Evolutionary conservation across 2,888 invertebrate species (phyloP).

Genomic region (Alloplasta piceator): DNA sequence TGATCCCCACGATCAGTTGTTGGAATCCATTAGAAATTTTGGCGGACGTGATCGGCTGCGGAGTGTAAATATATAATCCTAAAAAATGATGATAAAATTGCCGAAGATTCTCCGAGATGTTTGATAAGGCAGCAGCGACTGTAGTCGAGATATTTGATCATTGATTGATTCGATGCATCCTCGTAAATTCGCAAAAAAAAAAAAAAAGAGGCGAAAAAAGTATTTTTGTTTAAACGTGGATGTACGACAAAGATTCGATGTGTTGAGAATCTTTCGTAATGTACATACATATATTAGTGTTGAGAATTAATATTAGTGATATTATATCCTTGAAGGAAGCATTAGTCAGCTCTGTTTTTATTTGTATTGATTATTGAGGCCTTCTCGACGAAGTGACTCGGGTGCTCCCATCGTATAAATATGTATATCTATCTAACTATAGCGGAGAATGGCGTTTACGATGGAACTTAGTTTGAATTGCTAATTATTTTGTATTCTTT

Average conservation of each 20-base stretch:
- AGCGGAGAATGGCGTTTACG: no score
- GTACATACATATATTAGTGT: conserved; percentile 57
- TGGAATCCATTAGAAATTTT: conserved; percentile 90
- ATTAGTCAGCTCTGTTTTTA: conserved; percentile 64
- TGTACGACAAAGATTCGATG: not conserved
- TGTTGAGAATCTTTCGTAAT: conserved; percentile 32
- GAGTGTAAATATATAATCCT: conserved; percentile 74
- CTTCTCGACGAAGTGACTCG: conserved; percentile 40
- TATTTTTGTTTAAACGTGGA: conserved; percentile 11
- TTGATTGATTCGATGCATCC: conserved; percentile 38
- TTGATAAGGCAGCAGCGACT: no score
- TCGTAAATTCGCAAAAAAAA: not conserved
- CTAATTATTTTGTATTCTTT: no score
- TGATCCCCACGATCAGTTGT: conserved; percentile 88
- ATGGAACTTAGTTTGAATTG: no score
- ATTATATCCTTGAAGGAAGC: conserved; percentile 49
- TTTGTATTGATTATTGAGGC: conserved; percentile 52
- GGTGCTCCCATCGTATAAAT: conserved; percentile 59
- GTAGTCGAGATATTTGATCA: conserved; percentile 19
- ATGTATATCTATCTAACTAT: no score
- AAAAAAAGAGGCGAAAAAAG: not conserved
- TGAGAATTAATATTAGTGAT: conserved; percentile 41
- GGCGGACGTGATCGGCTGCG: conserved; percentile 82
- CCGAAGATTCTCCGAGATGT: no score
- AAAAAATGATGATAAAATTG: conserved; percentile 37